These are phyloP conservation scores for Sorex araneus DNA, from an alignment of 2,113 vertebrate species.

Conservation along the genomic window DNA sequence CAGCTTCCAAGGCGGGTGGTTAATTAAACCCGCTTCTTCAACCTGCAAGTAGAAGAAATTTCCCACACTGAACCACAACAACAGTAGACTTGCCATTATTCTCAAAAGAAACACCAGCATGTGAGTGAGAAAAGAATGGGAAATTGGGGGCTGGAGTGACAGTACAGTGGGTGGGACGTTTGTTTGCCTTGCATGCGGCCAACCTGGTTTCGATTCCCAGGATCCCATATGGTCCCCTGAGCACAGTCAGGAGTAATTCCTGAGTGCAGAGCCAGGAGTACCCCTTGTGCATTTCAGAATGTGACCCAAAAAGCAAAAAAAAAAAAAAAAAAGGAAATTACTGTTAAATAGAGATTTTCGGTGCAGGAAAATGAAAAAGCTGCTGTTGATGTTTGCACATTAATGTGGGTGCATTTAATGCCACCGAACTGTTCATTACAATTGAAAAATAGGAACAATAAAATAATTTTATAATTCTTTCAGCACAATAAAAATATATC, in stretches of 20 bases:
- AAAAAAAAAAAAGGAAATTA: no score
- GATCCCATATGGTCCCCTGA: no score
- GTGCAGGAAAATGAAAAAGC: neutral
- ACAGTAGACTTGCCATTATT: neutral
- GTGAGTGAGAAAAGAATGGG: accelerated
- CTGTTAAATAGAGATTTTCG: neutral
- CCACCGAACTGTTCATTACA: no score
- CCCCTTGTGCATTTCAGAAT: no score
- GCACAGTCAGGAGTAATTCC: no score
- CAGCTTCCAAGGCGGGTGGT: slow-evolving; percentile 96
- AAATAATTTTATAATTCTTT: neutral
- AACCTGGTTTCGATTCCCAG: no score
- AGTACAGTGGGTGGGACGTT: no score
- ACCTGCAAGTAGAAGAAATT: slow-evolving; percentile 89
- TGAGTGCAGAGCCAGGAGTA: no score
- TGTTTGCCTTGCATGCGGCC: no score
- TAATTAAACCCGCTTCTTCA: slow-evolving; percentile 94
- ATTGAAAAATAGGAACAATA: no score
- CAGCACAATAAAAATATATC: slow-evolving; percentile 1
- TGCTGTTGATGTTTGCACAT: neutral
- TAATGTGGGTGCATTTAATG: neutral
- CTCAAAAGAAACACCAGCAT: neutral
- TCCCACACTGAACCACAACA: neutral
- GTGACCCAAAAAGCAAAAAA: no score
- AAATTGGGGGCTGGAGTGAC: no score